Evolutionary conservation across 2,113 vertebrate genomes (phyloP).

Genomic region (Scomber japonicus): DNA sequence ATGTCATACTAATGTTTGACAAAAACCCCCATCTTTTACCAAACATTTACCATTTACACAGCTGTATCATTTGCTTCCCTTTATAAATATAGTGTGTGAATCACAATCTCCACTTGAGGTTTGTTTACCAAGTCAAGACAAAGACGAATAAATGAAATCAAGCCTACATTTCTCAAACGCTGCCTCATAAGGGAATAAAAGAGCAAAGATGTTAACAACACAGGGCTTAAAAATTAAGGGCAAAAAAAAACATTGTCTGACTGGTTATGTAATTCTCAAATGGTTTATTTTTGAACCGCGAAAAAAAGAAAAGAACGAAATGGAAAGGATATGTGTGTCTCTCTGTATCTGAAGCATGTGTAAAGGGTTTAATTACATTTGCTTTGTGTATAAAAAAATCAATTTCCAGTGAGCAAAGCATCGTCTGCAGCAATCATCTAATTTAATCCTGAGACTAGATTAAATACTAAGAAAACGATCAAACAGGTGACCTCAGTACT

Average conservation of each 20-base stretch:
- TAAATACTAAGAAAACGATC: conserved; percentile 12
- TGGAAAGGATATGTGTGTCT: background rate
- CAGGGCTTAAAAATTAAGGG: background rate
- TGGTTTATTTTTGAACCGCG: conserved; percentile 4
- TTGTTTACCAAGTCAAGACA: background rate
- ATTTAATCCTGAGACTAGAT: background rate
- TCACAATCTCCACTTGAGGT: background rate
- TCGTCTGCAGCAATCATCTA: conserved; percentile 7
- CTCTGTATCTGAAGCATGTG: background rate
- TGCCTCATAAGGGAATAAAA: background rate
- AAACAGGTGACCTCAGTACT: background rate
- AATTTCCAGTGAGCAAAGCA: conserved; percentile 13
- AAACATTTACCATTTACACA: background rate
- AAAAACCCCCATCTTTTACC: background rate
- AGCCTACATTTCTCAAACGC: background rate
- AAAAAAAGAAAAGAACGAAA: background rate
- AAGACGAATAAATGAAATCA: background rate
- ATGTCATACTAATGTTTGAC: conserved; percentile 1
- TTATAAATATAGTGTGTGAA: background rate
- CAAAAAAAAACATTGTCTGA: background rate
- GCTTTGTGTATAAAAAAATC: background rate
- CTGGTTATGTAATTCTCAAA: conserved; percentile 12
- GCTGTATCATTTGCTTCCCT: background rate
- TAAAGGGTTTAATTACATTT: conserved; percentile 27
- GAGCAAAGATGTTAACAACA: background rate